Evolutionary conservation across 2,113 vertebrate species (phyloP).

Genomic region (Serranochromis macrocephalus): DNA sequence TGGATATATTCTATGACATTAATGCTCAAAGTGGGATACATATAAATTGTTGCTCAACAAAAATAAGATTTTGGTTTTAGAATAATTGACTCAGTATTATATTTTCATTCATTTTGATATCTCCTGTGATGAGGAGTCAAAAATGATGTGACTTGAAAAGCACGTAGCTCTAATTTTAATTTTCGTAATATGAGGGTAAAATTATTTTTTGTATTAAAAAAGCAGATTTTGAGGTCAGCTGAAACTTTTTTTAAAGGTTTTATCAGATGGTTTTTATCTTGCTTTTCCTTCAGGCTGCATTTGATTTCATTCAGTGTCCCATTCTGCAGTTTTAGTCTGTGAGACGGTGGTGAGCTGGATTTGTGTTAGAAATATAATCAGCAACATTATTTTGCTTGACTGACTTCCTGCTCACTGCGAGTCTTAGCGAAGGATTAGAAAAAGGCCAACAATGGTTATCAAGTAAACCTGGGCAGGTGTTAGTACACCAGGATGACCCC

Average conservation of each 20-base stretch:
- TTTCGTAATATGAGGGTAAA: rapidly evolving
- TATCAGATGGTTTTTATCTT: neutral
- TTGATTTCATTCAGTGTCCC: rapidly evolving
- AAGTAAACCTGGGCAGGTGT: neutral
- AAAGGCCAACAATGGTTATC: rapidly evolving
- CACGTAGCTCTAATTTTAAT: neutral
- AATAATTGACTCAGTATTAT: neutral
- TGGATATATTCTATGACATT: neutral
- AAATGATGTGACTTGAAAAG: neutral
- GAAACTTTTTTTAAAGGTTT: neutral
- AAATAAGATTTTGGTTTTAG: neutral
- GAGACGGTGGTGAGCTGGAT: neutral
- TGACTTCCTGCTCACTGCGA: neutral
- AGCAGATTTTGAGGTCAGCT: neutral
- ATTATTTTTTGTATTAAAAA: rapidly evolving
- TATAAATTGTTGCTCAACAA: neutral
- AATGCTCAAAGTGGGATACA: neutral
- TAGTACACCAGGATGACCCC: neutral
- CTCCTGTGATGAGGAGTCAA: neutral
- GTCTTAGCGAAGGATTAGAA: neutral
- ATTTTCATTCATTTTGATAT: neutral
- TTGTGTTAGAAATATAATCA: neutral
- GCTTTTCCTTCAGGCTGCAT: neutral
- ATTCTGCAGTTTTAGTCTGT: neutral
- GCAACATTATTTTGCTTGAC: neutral